phyloP scores from a whole-genome alignment of 1,140 invertebrate species.

The Lasioglossum baleicum region DNA sequence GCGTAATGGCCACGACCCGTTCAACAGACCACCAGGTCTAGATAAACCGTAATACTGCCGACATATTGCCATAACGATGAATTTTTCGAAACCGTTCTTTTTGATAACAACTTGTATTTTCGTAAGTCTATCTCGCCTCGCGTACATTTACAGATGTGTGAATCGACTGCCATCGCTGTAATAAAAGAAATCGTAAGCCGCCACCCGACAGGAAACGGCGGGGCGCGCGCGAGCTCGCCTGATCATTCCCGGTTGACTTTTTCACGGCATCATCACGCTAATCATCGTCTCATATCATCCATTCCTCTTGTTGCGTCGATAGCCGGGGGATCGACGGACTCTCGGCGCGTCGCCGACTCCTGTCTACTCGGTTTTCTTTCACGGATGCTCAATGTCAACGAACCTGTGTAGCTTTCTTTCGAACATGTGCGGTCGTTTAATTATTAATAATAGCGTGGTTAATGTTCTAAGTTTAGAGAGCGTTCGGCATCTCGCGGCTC shows the following conservation, averaged over 20 bases:
- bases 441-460: conserved; percentile 8
- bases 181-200: conserved; percentile 1
- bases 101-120: conserved; percentile 21
- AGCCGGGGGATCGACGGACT: conserved; percentile 35
- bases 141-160: conserved; percentile 1
- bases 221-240: conserved; percentile 15
- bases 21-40: conserved; percentile 2
- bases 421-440: conserved; percentile 19
- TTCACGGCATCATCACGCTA: conserved; percentile 68
- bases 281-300: conserved; percentile 74
- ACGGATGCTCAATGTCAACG: conserved; percentile 26
- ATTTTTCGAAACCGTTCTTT: conserved; percentile 3
- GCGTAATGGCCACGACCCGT: conserved; percentile 11
- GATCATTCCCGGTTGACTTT: conserved; percentile 63
- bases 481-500: conserved; percentile 28
- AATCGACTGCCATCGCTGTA: conserved; percentile 59
- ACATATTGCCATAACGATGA: conserved; percentile 30
- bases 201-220: conserved; percentile 1
- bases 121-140: conserved; percentile 2
- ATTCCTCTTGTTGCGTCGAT: conserved; percentile 72
- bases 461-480: conserved; percentile 28
- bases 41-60: conserved; percentile 25
- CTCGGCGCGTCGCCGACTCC: conserved; percentile 9
- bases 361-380: neutral
- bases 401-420: neutral